Evolutionary conservation across 1,140 invertebrate genomes (phyloP), one percentile per base, ranked within the genome.

Genomic region (Nephila pilipes): DNA sequence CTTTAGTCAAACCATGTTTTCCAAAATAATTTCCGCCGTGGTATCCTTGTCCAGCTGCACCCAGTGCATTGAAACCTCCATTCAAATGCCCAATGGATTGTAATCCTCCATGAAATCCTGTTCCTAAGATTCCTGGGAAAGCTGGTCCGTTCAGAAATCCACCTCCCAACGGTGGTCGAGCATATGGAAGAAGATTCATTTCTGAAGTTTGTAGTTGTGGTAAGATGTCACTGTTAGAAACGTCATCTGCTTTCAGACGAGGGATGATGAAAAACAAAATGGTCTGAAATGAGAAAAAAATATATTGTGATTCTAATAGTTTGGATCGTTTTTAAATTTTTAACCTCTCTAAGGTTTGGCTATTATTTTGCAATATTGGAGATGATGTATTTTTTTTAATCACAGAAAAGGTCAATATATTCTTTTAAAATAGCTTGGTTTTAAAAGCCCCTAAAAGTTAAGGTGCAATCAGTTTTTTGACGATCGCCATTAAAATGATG

Each of bases 11-110:
- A 55, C 58, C 85, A 16, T 87, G 58, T 60, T 87, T 87, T 63
- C 58, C 57, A 65, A 87, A 87, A 20, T 4, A 60, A 57, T 87
- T 63, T 63, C 29, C 29, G 0, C 58, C 85, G 20, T 87, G 25
- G 36, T 36, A 87, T 38, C 85, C 85, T 32, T 36, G 57, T 3
- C 85, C 85, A 63, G 85, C 29, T 20, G 85, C 85, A 54, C 85
- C 85, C 36, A 63, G 29, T 16, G 55, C 85, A 85, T 58, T 85
- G 25, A 57, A 58, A n/a, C 5, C 83, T 22, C 85, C 29, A 38
- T 87, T 60, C 18, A 87, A 38, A 36, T 29, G 14, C 14, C 85
- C 85, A 63, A 10, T 57, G 32, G 85, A 36, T 29, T 87, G 32
- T 87, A 87, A 36, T 38, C 57, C 85, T 20, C 57, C 85, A 63